phyloP scores from a whole-genome alignment of 35 echinoderm and acorn worm genomes.

The Hemicentrotus pulcherrimus region DNA sequence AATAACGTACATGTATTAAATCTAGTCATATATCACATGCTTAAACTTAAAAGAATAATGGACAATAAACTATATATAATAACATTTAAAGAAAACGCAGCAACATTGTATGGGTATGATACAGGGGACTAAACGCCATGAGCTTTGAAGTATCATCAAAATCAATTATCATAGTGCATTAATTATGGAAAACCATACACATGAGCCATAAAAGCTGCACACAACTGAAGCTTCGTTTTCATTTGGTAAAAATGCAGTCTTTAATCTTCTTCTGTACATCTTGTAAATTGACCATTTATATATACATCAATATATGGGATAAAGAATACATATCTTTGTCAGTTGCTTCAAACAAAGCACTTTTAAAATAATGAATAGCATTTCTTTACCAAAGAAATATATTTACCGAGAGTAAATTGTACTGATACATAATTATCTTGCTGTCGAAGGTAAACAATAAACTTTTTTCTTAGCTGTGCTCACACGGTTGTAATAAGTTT shows the following conservation, averaged over 20 bases:
- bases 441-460: neutral
- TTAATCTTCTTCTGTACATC: constrained; percentile 4
- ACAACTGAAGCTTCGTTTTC: neutral
- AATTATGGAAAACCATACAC: too few relatives aligned
- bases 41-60: too few relatives aligned
- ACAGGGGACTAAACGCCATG: too few relatives aligned
- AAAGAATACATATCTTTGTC: neutral
- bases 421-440: neutral
- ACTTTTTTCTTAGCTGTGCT: neutral
- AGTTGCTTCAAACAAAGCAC: neutral
- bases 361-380: neutral
- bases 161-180: too few relatives aligned
- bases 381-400: neutral
- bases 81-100: too few relatives aligned
- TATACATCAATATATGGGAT: neutral
- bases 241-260: constrained; percentile 18
- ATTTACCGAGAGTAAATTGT: neutral
- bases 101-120: too few relatives aligned
- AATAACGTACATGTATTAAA: too few relatives aligned
- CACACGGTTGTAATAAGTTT: too few relatives aligned
- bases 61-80: too few relatives aligned
- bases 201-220: too few relatives aligned
- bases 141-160: too few relatives aligned
- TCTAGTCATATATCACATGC: too few relatives aligned
- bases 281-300: neutral